Base-by-base conservation (phyloP, 2,888 invertebrate genomes). In the Drosophila helvetica region DNA sequence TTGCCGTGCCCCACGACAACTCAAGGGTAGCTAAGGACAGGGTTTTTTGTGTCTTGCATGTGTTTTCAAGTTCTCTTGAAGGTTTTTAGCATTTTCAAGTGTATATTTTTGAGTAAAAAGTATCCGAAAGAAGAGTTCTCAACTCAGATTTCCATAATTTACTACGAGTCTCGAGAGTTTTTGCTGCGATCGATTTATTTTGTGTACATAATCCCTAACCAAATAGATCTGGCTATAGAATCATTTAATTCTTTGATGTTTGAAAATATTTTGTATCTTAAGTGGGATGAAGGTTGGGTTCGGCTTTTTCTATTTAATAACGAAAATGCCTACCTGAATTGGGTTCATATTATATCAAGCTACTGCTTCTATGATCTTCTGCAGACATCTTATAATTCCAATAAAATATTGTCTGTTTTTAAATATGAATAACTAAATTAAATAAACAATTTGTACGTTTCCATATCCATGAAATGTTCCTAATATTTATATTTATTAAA, bases 1-100 rank as follows among this genome's bases (percentile, higher is more conserved):
- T 1, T 7, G 6, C 22, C 22, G 2, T 22, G 53, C 30, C 22
- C 47, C 55, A 55, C 27, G 30, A 45, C 30, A 50, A 38, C 50
- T 55, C 54, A 61, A 62, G 69, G 72, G 69, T 71, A 46, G 51
- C 15, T 46, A 51, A 27, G 47, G 56, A 52, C 42, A 51, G 45
- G 45, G 45, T 33, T 33, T 2, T 15, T 2, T 33, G 33, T 4
- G 33, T 33, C 15, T 15, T 38, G 38, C 38, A 38, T 38, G 38
- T 38, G 38, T 38, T 38, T n/a, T 38, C 38, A 38, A 38, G 38
- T 38, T 38, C 38, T 38, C 7, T n/a, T 38, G n/a, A 38, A 38
- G 38, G 38, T 38, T 38, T 38, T 38, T 6, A 0, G 33, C 9
- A 33, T 3, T 33, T 6, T 38, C 6, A 38, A 38, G 38, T 12